Base-by-base conservation (phyloP, 2,113 vertebrate genomes). In the Micromys minutus region DNA sequence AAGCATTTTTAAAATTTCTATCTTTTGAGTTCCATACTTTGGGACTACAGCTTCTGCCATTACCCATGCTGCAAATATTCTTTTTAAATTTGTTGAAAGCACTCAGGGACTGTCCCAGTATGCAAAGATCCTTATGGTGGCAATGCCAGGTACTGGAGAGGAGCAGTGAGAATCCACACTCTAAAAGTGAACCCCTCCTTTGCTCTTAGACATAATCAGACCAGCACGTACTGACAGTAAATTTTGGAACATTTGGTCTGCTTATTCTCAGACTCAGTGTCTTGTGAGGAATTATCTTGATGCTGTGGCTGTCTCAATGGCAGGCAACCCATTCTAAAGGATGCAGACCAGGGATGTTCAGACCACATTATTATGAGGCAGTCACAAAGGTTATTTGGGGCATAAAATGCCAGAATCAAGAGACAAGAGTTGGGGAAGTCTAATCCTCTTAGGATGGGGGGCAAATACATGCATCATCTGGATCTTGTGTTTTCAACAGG, bases 11-110 rank as follows among this genome's bases (percentile, higher is more conserved):
- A 89, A n/a, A n/a, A 92, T 90, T 94, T 95, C 57, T 36, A 87
- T 47, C 59, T 96, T 94, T 94, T 17, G 24, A 47, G 10, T 75
- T 92, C 86, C 47, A 4, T 86, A 47, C 57, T 88, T 93, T 94
- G n/a, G 42, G 80, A 85, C 50, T 50, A 71, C 90, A 7, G n/a
- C 63, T 31, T 7, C 34, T 13, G 7, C 36, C 7, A 29, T 19
- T 4, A 4, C 24, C 63, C 34, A 72, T 4, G 3, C 72, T 50
- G 69, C 36, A 83, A 83, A 55, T 57, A 77, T 90, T 65, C 52
- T 92, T 79, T n/a, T 47, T 76, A 39, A 76, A 29, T 29, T 87
- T 57, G 87, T 71, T 69, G 36, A 50, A 92, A 95, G 83, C 84
- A 39, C 67, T 85, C 12, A 34, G 39, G 52, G n/a, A 47, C 85